A percentile compares a stretch with the other conserved stretches of the same genome.
phyloP scores from a whole-genome alignment of 1,140 invertebrate species.

The Macrocentrus cingulum region DNA sequence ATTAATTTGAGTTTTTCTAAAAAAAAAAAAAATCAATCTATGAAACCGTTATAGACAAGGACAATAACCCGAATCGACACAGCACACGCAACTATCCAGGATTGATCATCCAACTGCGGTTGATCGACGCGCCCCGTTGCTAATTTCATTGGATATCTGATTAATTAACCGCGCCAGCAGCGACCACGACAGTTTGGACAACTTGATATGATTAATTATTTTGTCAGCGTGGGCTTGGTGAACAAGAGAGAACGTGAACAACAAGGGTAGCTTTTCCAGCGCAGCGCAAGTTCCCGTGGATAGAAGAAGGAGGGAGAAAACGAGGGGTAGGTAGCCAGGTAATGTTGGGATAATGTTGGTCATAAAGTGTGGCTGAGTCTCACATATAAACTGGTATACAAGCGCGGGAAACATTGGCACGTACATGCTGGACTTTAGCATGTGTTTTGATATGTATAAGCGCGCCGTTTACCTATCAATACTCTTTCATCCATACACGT shows the following conservation, averaged over 20 bases:
- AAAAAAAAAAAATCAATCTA: background rate
- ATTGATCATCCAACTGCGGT: conserved; percentile 33
- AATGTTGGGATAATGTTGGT: conserved; percentile 56
- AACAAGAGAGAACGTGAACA: conserved; percentile 34
- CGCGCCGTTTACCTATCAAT: conserved; percentile 15
- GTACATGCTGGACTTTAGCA: background rate
- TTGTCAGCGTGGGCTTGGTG: conserved; percentile 24
- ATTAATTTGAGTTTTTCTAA: background rate
- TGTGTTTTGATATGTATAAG: conserved; percentile 16
- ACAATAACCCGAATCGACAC: conserved; percentile 10
- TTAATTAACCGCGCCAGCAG: conserved; percentile 51
- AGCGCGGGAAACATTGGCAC: conserved; percentile 31
- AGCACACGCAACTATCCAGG: conserved; percentile 18
- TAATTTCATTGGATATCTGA: conserved; percentile 57
- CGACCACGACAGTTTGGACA: conserved; percentile 26
- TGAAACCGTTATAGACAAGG: too few species aligned
- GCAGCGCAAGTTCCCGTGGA: background rate
- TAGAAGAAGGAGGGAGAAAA: conserved; percentile 16
- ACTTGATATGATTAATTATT: conserved; percentile 24
- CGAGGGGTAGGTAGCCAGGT: conserved; percentile 38
- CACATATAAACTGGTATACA: conserved; percentile 24
- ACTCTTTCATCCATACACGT: conserved; percentile 19
- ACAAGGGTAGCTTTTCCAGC: conserved; percentile 25
- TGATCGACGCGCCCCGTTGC: conserved; percentile 42
- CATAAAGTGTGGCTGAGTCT: conserved; percentile 53